Base-by-base conservation (phyloP, 2,888 invertebrate genomes). In the Portevinia maculata region DNA sequence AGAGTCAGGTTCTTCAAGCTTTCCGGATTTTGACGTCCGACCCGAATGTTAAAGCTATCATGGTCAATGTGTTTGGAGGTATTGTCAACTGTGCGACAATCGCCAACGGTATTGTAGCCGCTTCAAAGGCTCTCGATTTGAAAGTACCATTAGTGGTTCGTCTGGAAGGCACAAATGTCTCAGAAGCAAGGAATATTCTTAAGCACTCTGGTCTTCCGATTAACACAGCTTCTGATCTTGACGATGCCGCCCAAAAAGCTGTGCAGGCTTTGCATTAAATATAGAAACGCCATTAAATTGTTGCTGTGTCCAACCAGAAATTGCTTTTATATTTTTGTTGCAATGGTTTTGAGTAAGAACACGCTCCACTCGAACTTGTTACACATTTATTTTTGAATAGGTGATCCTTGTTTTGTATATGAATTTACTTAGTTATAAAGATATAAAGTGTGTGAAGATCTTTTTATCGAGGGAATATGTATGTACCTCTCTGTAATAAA, bases 81-180 rank as follows among this genome's bases (percentile, higher is more conserved):
- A 99, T 99, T 89, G 99, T 99, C 0, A 98, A 99, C 91, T 99
- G 99, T 91, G 97, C 95, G 4, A 98, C 96, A 0, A 97, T 99
- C 87, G 99, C 99, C 0, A 96, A 96, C 87, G 99, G 99, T 44
- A 96, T 99, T 86, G 95, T 99, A 3, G 94, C 95, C 74, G 99
- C 99, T 1, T 95, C 96, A 85, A 95, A 94, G 89, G 94, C 94
- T 65, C 93, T 96, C 79, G 93, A 95, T 46, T 92, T 98, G 0
- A 93, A 94, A 87, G 93, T 98, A 74, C 99, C 99, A 0, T 92
- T 99, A 46, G 94, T 99, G 67, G 97, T 99, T 44, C 93, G 99
- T 86, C 91, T 99, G 70, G 98, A 99, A 93, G 99, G 99, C 64
- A 99, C 98, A 15, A 99, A 99, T 91, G 96, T 98, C 0, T 91